Percentiles rank a stretch among this genome's conserved stretches.
Evolutionary conservation across 2,113 vertebrate genomes (phyloP).

Genomic region (Alosa alosa): DNA sequence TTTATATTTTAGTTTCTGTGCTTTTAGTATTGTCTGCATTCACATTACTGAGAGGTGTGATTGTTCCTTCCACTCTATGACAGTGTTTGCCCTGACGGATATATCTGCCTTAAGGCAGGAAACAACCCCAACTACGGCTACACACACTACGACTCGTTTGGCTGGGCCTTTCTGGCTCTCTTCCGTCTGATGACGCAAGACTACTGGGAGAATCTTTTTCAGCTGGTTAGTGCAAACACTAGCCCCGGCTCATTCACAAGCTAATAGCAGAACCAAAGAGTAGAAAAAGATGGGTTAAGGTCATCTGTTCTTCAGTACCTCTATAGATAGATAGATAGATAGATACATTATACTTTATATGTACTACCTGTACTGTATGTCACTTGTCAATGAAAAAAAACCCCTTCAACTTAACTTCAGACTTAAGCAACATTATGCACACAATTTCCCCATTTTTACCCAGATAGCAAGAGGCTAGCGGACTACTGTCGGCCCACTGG

Average conservation of each 20-base stretch:
- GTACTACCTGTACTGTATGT: no score
- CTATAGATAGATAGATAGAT: no score
- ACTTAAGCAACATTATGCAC: no score
- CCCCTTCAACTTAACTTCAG: no score
- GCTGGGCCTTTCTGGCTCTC: conserved; percentile 90
- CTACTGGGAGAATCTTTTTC: conserved; percentile 95
- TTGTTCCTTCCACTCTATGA: conserved; percentile 19
- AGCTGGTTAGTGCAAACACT: conserved; percentile 75
- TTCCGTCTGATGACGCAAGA: conserved; percentile 97
- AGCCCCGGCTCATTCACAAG: not conserved
- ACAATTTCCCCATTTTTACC: no score
- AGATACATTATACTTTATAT: no score
- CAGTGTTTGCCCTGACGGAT: conserved; percentile 88
- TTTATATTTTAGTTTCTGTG: not conserved
- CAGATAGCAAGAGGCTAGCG: no score
- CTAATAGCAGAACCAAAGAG: no score
- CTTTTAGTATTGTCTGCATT: not conserved
- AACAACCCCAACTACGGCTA: conserved; percentile 93
- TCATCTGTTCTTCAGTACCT: no score
- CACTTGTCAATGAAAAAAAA: no score
- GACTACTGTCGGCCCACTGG: no score
- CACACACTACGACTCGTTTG: conserved; percentile 90
- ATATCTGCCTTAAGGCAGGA: conserved; percentile 81
- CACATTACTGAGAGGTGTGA: not conserved
- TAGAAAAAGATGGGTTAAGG: no score